Conservation (phyloP, 2,888 invertebrate species). For the Campoplex capitator region DNA sequence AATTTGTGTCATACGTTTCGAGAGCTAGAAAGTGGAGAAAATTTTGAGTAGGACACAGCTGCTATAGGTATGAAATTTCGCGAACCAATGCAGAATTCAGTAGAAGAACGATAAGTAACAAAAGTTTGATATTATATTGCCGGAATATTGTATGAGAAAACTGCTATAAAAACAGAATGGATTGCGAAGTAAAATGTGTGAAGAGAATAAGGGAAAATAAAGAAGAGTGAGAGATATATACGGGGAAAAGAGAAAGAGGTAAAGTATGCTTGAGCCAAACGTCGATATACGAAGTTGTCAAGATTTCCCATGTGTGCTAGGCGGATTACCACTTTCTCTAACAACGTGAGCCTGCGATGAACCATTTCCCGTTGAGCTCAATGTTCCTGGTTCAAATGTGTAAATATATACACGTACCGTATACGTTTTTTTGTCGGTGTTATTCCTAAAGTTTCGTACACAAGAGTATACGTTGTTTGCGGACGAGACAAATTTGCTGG, state of each 20-base stretch:
- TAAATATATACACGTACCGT: slow-evolving; percentile 23
- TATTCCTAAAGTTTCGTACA: slow-evolving; percentile 25
- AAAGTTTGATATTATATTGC: background rate
- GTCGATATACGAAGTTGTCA: slow-evolving; percentile 61
- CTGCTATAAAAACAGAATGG: slow-evolving; percentile 14
- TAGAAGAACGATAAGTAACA: background rate
- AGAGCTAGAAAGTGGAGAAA: background rate
- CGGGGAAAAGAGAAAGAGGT: slow-evolving; percentile 52
- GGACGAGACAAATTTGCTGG: slow-evolving; percentile 54
- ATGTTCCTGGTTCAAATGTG: slow-evolving; percentile 14
- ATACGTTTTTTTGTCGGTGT: background rate
- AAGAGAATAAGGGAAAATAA: slow-evolving; percentile 1
- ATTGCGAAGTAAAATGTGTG: slow-evolving; percentile 16
- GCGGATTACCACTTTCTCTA: slow-evolving; percentile 63
- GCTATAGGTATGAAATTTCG: background rate
- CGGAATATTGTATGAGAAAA: slow-evolving; percentile 24
- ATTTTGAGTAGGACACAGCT: background rate
- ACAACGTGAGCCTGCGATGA: slow-evolving; percentile 57
- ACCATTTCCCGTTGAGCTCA: slow-evolving; percentile 47
- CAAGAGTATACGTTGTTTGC: slow-evolving; percentile 42
- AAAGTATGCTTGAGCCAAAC: slow-evolving; percentile 59
- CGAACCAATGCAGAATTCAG: background rate
- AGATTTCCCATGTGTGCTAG: slow-evolving; percentile 66
- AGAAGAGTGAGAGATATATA: background rate
- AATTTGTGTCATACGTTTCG: background rate